phyloP scores from a whole-genome alignment of 2,888 invertebrate genomes.

The Ophion obscuratus region DNA sequence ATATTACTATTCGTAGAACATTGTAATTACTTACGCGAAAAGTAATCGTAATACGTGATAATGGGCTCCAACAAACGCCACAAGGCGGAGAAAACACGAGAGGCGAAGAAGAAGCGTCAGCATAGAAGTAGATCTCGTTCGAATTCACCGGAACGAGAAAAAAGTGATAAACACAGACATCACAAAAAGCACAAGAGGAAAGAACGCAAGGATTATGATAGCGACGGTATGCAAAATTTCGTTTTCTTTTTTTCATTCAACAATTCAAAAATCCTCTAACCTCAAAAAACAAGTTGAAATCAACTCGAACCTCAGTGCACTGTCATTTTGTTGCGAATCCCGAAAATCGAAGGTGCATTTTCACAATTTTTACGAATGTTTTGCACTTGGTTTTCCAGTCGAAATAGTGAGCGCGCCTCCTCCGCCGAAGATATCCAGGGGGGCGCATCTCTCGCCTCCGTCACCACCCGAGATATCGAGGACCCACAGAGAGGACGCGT shows the following conservation, averaged over 20 bases:
- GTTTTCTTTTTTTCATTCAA: neutral
- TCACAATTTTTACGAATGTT: slow-evolving; percentile 29
- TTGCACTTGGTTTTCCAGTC: slow-evolving; percentile 71
- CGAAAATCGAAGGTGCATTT: neutral
- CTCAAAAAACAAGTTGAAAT: slow-evolving; percentile 3
- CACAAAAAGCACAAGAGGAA: slow-evolving; percentile 83
- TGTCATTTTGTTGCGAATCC: neutral
- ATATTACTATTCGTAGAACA: neutral
- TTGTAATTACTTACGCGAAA: neutral
- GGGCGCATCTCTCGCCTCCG: slow-evolving; percentile 77
- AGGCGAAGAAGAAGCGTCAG: slow-evolving; percentile 88
- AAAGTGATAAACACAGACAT: slow-evolving; percentile 81
- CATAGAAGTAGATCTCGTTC: slow-evolving; percentile 87
- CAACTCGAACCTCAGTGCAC: neutral
- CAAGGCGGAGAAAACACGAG: slow-evolving; percentile 86
- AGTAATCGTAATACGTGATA: slow-evolving; percentile 22
- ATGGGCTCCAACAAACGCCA: slow-evolving; percentile 91
- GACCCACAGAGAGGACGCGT: slow-evolving; percentile 66
- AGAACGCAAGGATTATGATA: slow-evolving; percentile 82
- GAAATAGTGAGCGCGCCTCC: slow-evolving; percentile 83
- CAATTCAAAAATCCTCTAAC: slow-evolving; percentile 17
- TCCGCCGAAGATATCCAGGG: slow-evolving; percentile 82
- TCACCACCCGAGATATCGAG: slow-evolving; percentile 71
- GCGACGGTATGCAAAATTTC: slow-evolving; percentile 81
- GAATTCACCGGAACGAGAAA: slow-evolving; percentile 80